Evolutionary conservation across 2,888 invertebrate species (phyloP).

Genomic region (Antitype chi): DNA sequence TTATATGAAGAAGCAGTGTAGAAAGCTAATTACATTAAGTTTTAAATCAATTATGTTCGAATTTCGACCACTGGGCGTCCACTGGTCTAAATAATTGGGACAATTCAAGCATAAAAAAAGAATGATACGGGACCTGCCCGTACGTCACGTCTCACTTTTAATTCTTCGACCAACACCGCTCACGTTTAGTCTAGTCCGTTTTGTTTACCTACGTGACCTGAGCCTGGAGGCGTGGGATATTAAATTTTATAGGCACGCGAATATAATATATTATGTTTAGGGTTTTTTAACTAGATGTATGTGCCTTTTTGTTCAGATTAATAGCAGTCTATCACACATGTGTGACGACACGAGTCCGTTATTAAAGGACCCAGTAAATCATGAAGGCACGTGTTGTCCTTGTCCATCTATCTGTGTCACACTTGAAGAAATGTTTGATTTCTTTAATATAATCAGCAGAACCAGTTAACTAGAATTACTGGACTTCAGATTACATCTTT

Average conservation of each 20-base stretch:
- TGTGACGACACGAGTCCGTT: neutral
- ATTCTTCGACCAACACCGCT: neutral
- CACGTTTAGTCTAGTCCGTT: constrained; percentile 14
- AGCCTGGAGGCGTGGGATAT: constrained; percentile 1
- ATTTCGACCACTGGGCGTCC: too few relatives aligned
- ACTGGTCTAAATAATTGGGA: neutral
- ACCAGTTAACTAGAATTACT: neutral
- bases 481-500: neutral
- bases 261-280: neutral
- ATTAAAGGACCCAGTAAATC: neutral
- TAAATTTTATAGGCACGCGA: constrained; percentile 8
- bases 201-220: constrained; percentile 23
- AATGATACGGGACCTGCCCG: neutral
- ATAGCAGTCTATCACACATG: neutral
- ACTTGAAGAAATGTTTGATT: neutral
- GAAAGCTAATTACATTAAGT: too few relatives aligned
- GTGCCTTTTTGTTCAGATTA: neutral
- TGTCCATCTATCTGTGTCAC: neutral
- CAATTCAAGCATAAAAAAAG: neutral
- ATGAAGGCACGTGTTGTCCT: neutral
- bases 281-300: neutral
- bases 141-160: constrained; percentile 40
- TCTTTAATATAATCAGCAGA: neutral
- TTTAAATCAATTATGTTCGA: too few relatives aligned
- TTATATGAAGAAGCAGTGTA: too few relatives aligned